Evolutionary conservation across 2,113 vertebrate species (phyloP).

Genomic region (Probosciger aterrimus): DNA sequence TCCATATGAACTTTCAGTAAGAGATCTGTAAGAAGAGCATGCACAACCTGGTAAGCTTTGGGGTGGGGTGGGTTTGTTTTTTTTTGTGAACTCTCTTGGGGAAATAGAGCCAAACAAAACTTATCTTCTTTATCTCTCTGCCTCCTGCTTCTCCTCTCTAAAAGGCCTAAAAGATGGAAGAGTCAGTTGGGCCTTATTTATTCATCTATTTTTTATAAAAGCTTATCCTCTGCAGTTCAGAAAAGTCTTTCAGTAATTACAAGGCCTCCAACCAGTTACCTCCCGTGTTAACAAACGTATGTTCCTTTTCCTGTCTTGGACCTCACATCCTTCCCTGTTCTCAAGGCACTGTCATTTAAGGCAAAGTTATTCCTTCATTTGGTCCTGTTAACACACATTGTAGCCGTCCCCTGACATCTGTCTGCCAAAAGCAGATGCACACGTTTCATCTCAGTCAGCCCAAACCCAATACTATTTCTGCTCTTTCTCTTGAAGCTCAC

Average conservation of each 20-base stretch:
- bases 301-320: neutral
- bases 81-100: neutral
- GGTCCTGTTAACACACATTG: neutral
- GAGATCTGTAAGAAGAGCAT: neutral
- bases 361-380: neutral
- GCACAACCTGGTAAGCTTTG: neutral
- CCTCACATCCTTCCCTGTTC: neutral
- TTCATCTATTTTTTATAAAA: neutral
- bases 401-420: neutral
- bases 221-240: neutral
- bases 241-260: neutral
- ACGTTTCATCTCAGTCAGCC: neutral
- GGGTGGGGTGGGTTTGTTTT: neutral
- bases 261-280: neutral
- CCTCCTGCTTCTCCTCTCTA: neutral
- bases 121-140: neutral
- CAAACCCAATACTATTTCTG: neutral
- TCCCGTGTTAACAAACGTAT: neutral
- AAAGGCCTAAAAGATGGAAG: neutral
- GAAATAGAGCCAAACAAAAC: neutral
- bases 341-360: neutral
- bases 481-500: neutral
- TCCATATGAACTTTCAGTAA: neutral
- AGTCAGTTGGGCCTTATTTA: neutral
- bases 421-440: neutral